Evolutionary conservation across 2,113 vertebrate genomes (phyloP).

Genomic region (Lethenteron reissneri): DNA sequence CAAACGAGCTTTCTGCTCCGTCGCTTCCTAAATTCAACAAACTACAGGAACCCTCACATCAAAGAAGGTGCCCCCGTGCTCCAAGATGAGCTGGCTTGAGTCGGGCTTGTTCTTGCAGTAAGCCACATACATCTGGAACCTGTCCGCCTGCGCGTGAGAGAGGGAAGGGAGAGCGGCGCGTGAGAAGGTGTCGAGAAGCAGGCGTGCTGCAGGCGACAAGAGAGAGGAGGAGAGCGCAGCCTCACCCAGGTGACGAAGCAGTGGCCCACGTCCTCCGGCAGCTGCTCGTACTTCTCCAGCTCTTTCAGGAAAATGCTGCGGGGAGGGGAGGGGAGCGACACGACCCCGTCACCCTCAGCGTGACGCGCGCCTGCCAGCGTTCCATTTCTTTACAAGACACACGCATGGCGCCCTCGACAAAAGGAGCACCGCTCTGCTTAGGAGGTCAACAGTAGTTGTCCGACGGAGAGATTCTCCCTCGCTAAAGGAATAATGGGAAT

Average conservation of each 20-base stretch:
- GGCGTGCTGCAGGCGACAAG: slow-evolving; percentile 7
- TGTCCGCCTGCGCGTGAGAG: slow-evolving; percentile 60
- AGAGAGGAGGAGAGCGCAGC: neutral
- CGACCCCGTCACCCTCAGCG: too few species aligned
- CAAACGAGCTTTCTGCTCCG: too few species aligned
- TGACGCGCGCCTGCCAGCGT: too few species aligned
- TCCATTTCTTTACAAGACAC: too few species aligned
- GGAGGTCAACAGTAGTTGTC: too few species aligned
- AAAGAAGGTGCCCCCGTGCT: slow-evolving; percentile 78
- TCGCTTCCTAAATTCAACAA: too few species aligned
- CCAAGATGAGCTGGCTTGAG: slow-evolving; percentile 87
- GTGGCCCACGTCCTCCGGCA: slow-evolving; percentile 89
- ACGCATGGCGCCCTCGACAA: too few species aligned
- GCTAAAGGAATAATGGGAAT: too few species aligned
- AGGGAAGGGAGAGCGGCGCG: slow-evolving; percentile 5
- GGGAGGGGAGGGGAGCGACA: slow-evolving; percentile 8
- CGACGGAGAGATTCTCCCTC: too few species aligned
- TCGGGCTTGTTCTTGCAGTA: slow-evolving; percentile 99
- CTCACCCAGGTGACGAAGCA: slow-evolving; percentile 98
- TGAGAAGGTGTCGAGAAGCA: slow-evolving; percentile 12
- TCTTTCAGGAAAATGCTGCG: slow-evolving; percentile 89
- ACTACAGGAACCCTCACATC: slow-evolving; percentile 40
- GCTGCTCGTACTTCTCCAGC: slow-evolving; percentile 87
- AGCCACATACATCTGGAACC: slow-evolving; percentile 95
- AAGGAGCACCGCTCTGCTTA: too few species aligned